Percentiles rank a stretch among this genome's conserved stretches.
Evolutionary conservation across 2,797 vertebrate genomes (phyloP).

Genomic region (Rhyacichthys aspro): DNA sequence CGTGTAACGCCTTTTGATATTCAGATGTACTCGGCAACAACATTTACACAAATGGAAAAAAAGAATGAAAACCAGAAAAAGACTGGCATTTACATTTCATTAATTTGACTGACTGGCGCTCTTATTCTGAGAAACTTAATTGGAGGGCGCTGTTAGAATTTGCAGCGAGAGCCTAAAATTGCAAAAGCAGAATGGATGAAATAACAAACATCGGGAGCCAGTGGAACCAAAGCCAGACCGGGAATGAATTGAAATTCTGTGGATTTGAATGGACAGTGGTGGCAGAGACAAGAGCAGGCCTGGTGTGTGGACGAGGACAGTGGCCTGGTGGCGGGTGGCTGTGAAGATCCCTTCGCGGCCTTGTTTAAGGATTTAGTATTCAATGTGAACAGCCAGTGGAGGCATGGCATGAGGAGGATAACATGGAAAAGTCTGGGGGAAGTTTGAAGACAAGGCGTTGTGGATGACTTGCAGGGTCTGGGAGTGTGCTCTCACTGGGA

Average conservation of each 20-base stretch:
- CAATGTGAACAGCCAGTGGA: constrained; percentile 30
- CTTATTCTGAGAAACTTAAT: constrained; percentile 45
- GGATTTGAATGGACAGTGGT: constrained; percentile 24
- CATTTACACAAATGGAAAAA: constrained; percentile 11
- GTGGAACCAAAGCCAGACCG: constrained; percentile 20
- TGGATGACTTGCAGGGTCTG: constrained; percentile 39
- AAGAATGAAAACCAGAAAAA: constrained; percentile 39
- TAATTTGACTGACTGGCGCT: constrained; percentile 48
- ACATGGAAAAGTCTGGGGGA: constrained; percentile 33
- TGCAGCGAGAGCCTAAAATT: constrained; percentile 20
- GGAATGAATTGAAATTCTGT: constrained; percentile 27
- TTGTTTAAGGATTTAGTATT: constrained; percentile 55
- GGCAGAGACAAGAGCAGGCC: constrained; percentile 25
- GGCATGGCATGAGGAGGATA: constrained; percentile 33
- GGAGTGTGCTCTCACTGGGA: constrained; percentile 30
- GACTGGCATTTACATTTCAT: constrained; percentile 61
- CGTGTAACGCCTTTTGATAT: constrained; percentile 23
- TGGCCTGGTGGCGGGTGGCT: constrained; percentile 22
- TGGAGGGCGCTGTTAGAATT: constrained; percentile 42
- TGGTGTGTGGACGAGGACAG: constrained; percentile 33
- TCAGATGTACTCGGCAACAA: constrained; percentile 31
- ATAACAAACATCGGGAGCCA: constrained; percentile 6
- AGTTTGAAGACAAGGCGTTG: constrained; percentile 39
- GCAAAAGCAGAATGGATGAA: constrained; percentile 7
- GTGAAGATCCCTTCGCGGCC: constrained; percentile 30